These are phyloP conservation scores for Anadara kagoshimensis DNA, from an alignment of 1,140 invertebrate genomes.

Conservation along the genomic window DNA sequence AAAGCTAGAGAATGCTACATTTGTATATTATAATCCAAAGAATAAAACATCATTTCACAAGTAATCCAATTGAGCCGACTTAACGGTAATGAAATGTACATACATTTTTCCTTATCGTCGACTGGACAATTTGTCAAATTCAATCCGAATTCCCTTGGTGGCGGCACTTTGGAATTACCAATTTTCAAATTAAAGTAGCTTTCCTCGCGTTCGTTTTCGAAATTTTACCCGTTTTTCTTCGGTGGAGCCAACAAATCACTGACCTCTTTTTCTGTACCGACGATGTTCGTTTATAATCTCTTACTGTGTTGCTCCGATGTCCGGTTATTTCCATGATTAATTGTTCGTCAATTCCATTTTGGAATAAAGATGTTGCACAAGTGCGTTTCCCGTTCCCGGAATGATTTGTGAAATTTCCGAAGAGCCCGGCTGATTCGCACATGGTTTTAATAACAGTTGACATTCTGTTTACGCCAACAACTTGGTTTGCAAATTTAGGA, in stretches of 20 bases:
- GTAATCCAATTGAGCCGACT: too few relatives aligned
- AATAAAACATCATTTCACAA: too few relatives aligned
- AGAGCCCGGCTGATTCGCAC: conserved; percentile 2
- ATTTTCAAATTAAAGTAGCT: too few relatives aligned
- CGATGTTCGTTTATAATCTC: neutral
- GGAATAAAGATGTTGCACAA: neutral
- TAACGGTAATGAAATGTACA: too few relatives aligned
- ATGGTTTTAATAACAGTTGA: conserved; percentile 17
- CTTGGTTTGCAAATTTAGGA: conserved; percentile 1
- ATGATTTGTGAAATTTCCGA: conserved; percentile 21
- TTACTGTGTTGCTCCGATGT: neutral
- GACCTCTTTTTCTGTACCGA: neutral
- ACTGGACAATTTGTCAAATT: too few relatives aligned
- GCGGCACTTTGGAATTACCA: too few relatives aligned
- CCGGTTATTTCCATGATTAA: neutral
- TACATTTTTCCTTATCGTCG: too few relatives aligned
- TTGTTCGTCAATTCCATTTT: conserved; percentile 17
- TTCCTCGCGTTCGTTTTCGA: too few relatives aligned
- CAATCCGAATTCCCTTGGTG: too few relatives aligned
- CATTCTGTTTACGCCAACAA: conserved; percentile 23
- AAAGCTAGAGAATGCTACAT: too few relatives aligned
- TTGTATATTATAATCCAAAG: too few relatives aligned
- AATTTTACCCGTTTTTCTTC: too few relatives aligned
- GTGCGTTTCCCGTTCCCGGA: conserved; percentile 20
- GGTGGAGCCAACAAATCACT: neutral